Evolutionary conservation across 2,888 invertebrate genomes (phyloP), one percentile per base, ranked within the genome.

Genomic region (Euproctis similis): DNA sequence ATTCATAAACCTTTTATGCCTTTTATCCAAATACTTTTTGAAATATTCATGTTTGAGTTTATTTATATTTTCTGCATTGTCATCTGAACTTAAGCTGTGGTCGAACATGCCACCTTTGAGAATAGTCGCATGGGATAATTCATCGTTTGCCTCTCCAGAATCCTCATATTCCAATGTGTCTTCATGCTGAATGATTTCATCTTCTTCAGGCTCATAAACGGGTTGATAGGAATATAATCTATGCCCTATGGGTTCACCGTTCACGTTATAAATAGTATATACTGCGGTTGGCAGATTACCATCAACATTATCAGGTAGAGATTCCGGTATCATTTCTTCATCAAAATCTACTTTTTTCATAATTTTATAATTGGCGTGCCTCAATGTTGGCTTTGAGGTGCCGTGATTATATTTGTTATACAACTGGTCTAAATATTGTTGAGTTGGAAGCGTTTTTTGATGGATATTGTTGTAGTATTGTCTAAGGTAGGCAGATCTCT

Each of bases 221-320:
- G 82, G 84, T 52, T 82, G 84, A 23, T 77, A 84, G 0, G 84
- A 81, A 51, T 78, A 81, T 10, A 84, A 39, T 27, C 76, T 76
- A 34, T 84, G 84, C 0, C 77, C 81, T 18, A 84, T 72, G n/a
- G 81, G 78, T 51, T 82, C 81, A 10, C 82, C 84, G n/a, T 82
- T 77, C 1, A 81, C 65, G 52, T 84, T 82, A 16, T 72, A 84
- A 24, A 84, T 75, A 6, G 82, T 84, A 28, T 82, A 84, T 0
- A 84, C 64, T 12, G 82, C 76, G 12, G 82, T 84, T 1, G 84
- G 84, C 5, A 65, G 59, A 38, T 82, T 70, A 42, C 71, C 75
- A 2, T 52, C 65, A 31, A 65, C 57, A 12, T 56, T 49, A 6
- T 55, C 67, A 25, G 38, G 40, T 8, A 61, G 61, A 13, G 61